These are phyloP conservation scores for Pammene aurita DNA, from an alignment of 2,888 invertebrate genomes.

Conservation along the genomic window DNA sequence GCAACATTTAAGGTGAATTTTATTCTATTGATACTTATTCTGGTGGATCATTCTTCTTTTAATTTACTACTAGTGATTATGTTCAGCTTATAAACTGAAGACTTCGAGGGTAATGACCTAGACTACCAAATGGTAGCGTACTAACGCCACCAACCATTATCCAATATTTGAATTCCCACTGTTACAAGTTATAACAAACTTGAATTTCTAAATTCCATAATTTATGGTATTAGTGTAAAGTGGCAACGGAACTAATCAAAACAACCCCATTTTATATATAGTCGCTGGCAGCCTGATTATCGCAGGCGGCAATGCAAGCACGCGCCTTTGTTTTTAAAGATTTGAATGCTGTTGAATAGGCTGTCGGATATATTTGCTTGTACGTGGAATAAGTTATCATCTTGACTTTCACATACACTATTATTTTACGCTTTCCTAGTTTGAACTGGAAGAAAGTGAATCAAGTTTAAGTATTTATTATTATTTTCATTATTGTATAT, in stretches of 20 bases:
- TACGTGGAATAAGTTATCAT: no score
- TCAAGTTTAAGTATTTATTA: no score
- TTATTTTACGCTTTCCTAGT: no score
- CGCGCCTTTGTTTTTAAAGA: neutral
- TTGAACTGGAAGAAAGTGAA: no score
- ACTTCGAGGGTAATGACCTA: slow-evolving; percentile 1
- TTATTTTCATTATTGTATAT: no score
- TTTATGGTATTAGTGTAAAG: neutral
- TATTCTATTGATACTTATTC: slow-evolving; percentile 6
- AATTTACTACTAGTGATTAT: slow-evolving; percentile 3
- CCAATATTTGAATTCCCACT: neutral
- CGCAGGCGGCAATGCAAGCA: neutral
- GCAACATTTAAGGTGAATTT: slow-evolving; percentile 31
- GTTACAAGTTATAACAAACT: neutral
- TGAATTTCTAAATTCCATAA: neutral
- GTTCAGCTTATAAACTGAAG: neutral
- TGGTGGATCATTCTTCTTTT: slow-evolving; percentile 3
- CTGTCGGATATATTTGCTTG: neutral
- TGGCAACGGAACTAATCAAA: neutral
- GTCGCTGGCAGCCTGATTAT: neutral
- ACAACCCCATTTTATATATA: neutral
- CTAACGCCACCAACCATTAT: neutral
- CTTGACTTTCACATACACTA: no score
- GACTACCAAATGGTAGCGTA: slow-evolving; percentile 2
- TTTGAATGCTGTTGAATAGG: neutral